phyloP scores from a whole-genome alignment of 2,113 vertebrate genomes.

The Scolopax mira region DNA sequence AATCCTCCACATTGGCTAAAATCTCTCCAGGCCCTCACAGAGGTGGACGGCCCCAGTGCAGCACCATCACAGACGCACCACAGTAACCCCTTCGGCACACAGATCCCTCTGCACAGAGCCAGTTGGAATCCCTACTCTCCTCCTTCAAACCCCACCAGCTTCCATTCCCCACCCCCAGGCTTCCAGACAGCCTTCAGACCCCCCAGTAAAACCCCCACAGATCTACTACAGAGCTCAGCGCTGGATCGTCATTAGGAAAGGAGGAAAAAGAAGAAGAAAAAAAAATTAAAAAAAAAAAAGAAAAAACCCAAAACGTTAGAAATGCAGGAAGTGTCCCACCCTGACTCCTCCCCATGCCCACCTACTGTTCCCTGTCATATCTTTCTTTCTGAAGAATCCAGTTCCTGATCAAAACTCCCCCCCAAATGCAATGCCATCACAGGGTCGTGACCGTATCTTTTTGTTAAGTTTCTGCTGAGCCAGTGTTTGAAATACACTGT shows the following conservation, averaged over 20 bases:
- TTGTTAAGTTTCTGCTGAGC: slow-evolving; percentile 70
- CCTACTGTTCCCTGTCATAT: slow-evolving; percentile 74
- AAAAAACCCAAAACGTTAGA: slow-evolving; percentile 80
- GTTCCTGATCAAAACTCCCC: slow-evolving; percentile 72
- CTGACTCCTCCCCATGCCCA: slow-evolving; percentile 69
- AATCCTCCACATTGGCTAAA: slow-evolving; percentile 99
- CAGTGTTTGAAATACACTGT: slow-evolving; percentile 74
- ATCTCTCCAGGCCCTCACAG: slow-evolving; percentile 98
- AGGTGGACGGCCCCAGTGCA: slow-evolving; percentile 92
- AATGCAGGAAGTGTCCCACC: slow-evolving; percentile 83
- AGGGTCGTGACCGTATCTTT: slow-evolving; percentile 70
- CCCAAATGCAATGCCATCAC: slow-evolving; percentile 78
- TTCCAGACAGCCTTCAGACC: slow-evolving; percentile 99
- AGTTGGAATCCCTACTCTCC: slow-evolving; percentile 93
- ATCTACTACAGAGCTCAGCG: slow-evolving; percentile 98
- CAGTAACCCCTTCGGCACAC: slow-evolving; percentile 89
- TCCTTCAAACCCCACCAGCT: slow-evolving; percentile 88
- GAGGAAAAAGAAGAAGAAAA: slow-evolving; percentile 67
- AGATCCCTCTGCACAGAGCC: slow-evolving; percentile 96
- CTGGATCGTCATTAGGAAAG: slow-evolving; percentile 96
- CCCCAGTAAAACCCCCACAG: slow-evolving; percentile 95
- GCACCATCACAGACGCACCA: slow-evolving; percentile 82
- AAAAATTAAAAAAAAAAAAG: slow-evolving; percentile 58
- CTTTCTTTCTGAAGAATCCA: slow-evolving; percentile 84
- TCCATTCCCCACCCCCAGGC: slow-evolving; percentile 96